Conservation (phyloP, 2,888 invertebrate genomes). For the Eupithecia insigniata region DNA sequence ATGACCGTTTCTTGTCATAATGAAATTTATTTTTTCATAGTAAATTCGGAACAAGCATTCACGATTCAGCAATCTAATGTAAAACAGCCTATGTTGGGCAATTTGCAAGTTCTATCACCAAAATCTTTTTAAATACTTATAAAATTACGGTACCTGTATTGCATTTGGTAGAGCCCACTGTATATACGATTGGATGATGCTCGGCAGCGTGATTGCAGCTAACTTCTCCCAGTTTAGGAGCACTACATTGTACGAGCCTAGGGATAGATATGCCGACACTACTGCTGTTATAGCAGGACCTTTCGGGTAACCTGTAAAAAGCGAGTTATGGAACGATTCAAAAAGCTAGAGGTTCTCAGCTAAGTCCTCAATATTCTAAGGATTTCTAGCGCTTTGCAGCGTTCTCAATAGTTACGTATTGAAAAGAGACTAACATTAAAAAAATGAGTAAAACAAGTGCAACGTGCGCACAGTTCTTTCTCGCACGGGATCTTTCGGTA, state of each 20-base stretch:
- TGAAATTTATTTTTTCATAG: too few relatives aligned
- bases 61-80: not conserved
- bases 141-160: slow-evolving; percentile 56
- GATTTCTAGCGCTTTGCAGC: too few relatives aligned
- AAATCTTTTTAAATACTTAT: not conserved
- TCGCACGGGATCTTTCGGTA: too few relatives aligned
- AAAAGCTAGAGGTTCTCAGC: not conserved
- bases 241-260: slow-evolving; percentile 64
- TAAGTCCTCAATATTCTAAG: not conserved
- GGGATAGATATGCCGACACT: slow-evolving; percentile 60
- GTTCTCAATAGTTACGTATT: too few relatives aligned
- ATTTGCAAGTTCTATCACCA: not conserved
- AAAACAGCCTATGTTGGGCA: not conserved
- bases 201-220: slow-evolving; percentile 59
- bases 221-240: slow-evolving; percentile 74
- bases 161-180: slow-evolving; percentile 76
- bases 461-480: too few relatives aligned
- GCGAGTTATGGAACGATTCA: not conserved
- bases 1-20: too few relatives aligned
- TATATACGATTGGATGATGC: slow-evolving; percentile 61
- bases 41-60: not conserved
- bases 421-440: too few relatives aligned
- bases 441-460: too few relatives aligned
- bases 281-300: slow-evolving; percentile 68
- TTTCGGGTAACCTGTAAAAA: slow-evolving; percentile 61